These are phyloP conservation scores for Capitella teleta DNA, from an alignment of 1,140 invertebrate genomes.

Conservation along the genomic window DNA sequence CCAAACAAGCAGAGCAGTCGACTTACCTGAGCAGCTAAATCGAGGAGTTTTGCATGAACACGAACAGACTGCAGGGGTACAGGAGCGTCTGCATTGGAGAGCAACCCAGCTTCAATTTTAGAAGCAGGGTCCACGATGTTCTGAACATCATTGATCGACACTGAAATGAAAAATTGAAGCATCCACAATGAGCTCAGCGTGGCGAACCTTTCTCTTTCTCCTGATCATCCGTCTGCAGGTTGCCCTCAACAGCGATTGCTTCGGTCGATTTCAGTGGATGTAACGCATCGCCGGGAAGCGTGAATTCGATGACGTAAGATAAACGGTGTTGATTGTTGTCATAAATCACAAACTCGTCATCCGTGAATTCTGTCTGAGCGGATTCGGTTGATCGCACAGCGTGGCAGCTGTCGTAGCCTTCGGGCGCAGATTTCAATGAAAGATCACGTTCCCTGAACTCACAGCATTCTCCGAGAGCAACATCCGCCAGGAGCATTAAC, in stretches of 20 bases:
- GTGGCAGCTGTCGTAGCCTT: conserved; percentile 35
- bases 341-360: conserved; percentile 41
- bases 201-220: background rate
- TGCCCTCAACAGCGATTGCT: background rate
- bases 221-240: background rate
- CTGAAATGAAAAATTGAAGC: no score
- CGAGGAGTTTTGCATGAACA: conserved; percentile 34
- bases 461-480: conserved; percentile 31
- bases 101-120: conserved; percentile 25
- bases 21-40: conserved; percentile 36
- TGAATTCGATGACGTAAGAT: conserved; percentile 38
- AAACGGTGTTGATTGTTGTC: conserved; percentile 28
- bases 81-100: conserved; percentile 16
- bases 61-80: conserved; percentile 33
- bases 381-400: conserved; percentile 12
- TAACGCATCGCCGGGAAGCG: conserved; percentile 16
- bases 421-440: conserved; percentile 23
- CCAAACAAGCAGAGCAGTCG: background rate
- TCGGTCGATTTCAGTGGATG: background rate
- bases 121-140: conserved; percentile 21
- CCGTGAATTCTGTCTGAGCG: conserved; percentile 15
- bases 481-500: conserved; percentile 33
- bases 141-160: background rate
- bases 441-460: conserved; percentile 10
- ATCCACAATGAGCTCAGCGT: no score